Conservation (phyloP, 1,140 invertebrate species). For the Scaptomyza hsui region DNA sequence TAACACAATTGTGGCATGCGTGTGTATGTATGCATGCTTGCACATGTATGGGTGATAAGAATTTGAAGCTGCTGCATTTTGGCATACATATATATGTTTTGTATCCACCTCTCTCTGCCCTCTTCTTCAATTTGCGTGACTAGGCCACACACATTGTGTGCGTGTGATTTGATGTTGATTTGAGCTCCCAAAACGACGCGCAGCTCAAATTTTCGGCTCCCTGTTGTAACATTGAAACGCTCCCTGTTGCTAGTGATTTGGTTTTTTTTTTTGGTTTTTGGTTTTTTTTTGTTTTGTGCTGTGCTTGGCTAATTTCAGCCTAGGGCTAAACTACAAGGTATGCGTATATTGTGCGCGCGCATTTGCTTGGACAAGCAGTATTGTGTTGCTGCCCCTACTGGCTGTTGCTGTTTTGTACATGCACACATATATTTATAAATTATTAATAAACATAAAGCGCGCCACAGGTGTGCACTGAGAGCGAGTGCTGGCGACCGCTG, state of each 20-base stretch:
- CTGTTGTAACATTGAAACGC: slow-evolving; percentile 51
- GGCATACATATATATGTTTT: slow-evolving; percentile 21
- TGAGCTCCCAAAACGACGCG: slow-evolving; percentile 32
- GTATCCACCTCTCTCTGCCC: neutral
- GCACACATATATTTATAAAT: slow-evolving; percentile 64
- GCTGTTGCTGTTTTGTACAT: slow-evolving; percentile 27
- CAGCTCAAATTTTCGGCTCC: slow-evolving; percentile 36
- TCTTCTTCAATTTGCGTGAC: slow-evolving; percentile 34
- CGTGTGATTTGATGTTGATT: slow-evolving; percentile 40
- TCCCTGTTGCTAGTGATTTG: slow-evolving; percentile 31
- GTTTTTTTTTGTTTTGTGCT: slow-evolving; percentile 10
- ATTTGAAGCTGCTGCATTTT: slow-evolving; percentile 55
- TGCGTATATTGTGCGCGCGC: slow-evolving; percentile 31
- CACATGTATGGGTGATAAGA: slow-evolving; percentile 50
- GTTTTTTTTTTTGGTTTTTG: slow-evolving; percentile 5
- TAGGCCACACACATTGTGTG: slow-evolving; percentile 24
- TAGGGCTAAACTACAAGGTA: slow-evolving; percentile 7
- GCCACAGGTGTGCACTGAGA: slow-evolving; percentile 70
- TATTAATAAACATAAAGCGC: slow-evolving; percentile 80
- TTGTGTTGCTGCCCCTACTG: slow-evolving; percentile 34
- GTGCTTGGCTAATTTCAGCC: slow-evolving; percentile 19
- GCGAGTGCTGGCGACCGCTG: slow-evolving; percentile 23
- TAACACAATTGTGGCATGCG: slow-evolving; percentile 13
- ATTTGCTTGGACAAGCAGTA: slow-evolving; percentile 19
- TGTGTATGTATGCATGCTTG: neutral